Percentiles rank a stretch among this genome's conserved stretches.
Conservation (phyloP, 1,140 invertebrate species). For the Coboldia fuscipes region DNA sequence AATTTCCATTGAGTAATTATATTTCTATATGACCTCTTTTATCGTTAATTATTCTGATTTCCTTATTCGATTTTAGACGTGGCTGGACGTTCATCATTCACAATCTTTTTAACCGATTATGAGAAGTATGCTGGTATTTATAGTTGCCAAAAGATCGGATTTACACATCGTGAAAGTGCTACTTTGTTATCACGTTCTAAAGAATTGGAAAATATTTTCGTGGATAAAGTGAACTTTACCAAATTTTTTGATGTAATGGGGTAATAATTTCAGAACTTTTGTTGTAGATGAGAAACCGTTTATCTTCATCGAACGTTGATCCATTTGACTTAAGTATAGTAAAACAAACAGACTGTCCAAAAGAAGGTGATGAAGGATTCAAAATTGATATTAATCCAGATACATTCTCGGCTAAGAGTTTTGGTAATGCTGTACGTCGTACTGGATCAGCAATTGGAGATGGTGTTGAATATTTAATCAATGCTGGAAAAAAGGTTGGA, state of each 20-base stretch:
- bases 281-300: constrained; percentile 32
- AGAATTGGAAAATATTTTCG: constrained; percentile 37
- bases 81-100: constrained; percentile 49
- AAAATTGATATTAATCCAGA: constrained; percentile 51
- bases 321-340: constrained; percentile 54
- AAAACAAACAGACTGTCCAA: constrained; percentile 40
- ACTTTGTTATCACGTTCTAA: constrained; percentile 52
- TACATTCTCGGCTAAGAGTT: constrained; percentile 46
- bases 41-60: neutral
- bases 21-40: neutral
- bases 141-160: constrained; percentile 47
- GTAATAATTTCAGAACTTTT: neutral
- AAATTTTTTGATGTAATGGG: constrained; percentile 1
- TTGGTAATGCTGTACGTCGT: constrained; percentile 43
- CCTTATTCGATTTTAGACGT: constrained; percentile 29
- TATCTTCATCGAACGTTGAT: constrained; percentile 38
- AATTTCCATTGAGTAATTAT: constrained; percentile 62
- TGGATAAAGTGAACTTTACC: constrained; percentile 34
- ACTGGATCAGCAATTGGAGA: constrained; percentile 46
- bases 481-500: constrained; percentile 23
- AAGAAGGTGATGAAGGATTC: constrained; percentile 25
- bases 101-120: constrained; percentile 55
- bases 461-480: constrained; percentile 25
- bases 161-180: constrained; percentile 50
- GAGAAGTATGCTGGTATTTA: constrained; percentile 50